phyloP scores from a whole-genome alignment of 2,113 vertebrate species.

The Asarcornis scutulata region DNA sequence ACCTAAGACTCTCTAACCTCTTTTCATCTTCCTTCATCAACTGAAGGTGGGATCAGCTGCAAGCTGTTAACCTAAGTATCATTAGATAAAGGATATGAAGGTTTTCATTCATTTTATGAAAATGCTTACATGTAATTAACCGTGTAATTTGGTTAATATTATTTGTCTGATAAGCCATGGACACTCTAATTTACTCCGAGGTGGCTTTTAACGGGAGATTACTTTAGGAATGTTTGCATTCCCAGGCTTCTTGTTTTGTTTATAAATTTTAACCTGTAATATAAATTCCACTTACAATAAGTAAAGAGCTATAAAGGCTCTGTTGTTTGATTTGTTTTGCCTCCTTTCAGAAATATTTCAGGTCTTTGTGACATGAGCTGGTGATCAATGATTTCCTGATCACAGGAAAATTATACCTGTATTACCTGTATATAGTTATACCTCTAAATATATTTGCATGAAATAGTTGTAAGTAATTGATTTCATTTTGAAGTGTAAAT shows the following conservation, averaged over 20 bases:
- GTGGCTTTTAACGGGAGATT: neutral
- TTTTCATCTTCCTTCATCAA: neutral
- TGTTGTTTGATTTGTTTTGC: neutral
- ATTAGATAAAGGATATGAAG: neutral
- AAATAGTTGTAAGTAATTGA: neutral
- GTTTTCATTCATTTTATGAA: neutral
- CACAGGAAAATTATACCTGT: neutral
- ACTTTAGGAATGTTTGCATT: neutral
- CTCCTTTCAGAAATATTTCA: neutral
- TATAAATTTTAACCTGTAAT: neutral
- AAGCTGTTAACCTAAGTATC: neutral
- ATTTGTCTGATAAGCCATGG: neutral
- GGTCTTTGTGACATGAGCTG: neutral
- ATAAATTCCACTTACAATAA: neutral
- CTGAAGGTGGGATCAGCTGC: neutral
- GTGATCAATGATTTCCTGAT: neutral
- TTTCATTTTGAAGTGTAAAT: neutral
- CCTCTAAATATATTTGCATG: neutral
- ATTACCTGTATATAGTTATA: neutral
- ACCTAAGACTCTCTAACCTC: neutral
- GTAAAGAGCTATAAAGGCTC: neutral
- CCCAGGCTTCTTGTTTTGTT: neutral
- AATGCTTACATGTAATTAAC: neutral
- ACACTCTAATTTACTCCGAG: neutral
- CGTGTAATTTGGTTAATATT: neutral